Conservation (phyloP, 1,140 invertebrate species). For the Nasonia giraulti region DNA sequence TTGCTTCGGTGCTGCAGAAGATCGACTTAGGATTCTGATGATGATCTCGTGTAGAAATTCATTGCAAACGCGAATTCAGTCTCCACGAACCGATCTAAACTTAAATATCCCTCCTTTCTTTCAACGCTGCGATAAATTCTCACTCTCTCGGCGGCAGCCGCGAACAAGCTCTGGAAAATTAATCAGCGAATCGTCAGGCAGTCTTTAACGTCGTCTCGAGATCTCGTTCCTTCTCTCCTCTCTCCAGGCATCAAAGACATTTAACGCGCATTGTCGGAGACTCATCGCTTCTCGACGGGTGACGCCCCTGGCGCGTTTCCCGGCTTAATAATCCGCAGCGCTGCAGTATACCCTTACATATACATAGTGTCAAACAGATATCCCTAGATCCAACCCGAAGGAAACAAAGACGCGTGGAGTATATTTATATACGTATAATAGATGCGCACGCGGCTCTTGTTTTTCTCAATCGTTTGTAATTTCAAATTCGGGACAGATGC, state of each 20-base stretch:
- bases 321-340: neutral
- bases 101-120: too few relatives aligned
- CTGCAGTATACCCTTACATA: neutral
- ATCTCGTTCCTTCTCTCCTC: neutral
- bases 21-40: neutral
- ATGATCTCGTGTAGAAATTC: neutral
- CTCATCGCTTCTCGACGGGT: neutral
- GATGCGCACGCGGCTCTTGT: neutral
- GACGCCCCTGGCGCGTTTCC: constrained; percentile 14
- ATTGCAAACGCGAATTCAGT: neutral
- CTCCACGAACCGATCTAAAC: neutral
- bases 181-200: neutral
- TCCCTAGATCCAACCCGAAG: neutral
- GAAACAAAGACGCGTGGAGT: neutral
- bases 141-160: neutral
- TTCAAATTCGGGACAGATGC: constrained; percentile 41
- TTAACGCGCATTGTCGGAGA: constrained; percentile 21
- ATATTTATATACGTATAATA: neutral
- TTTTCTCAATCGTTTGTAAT: constrained; percentile 11
- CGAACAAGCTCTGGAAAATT: neutral
- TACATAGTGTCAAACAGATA: constrained; percentile 1
- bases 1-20: neutral
- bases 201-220: neutral
- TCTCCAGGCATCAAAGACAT: neutral
- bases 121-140: neutral